Evolutionary conservation across 1,140 invertebrate genomes (phyloP).

Genomic region (Pseudomyrmex pallidus): DNA sequence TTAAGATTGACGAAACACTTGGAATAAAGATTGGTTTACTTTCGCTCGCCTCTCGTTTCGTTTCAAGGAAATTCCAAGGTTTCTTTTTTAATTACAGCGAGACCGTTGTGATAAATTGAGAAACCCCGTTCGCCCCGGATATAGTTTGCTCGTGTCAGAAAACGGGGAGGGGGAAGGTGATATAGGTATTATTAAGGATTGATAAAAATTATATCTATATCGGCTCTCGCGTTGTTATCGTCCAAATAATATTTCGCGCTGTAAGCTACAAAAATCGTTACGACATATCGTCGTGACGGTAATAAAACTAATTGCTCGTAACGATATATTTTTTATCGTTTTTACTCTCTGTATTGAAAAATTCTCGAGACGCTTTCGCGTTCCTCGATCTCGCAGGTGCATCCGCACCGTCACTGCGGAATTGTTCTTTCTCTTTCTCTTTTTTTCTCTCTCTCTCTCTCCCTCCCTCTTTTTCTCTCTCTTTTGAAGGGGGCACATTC

Average conservation of each 20-base stretch:
- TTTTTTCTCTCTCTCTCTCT: not conserved
- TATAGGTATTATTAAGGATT: not conserved
- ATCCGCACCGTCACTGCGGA: not conserved
- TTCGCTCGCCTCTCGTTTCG: not conserved
- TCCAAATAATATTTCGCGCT: not conserved
- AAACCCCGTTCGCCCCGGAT: not conserved
- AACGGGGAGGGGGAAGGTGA: not conserved
- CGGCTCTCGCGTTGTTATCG: not conserved
- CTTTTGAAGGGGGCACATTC: not conserved
- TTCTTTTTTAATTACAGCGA: not conserved
- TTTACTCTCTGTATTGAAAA: too few relatives aligned
- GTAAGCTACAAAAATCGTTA: not conserved
- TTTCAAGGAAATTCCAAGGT: conserved; percentile 3
- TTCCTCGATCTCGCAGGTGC: conserved; percentile 30
- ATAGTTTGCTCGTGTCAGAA: not conserved
- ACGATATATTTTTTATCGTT: too few relatives aligned
- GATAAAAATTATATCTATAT: conserved; percentile 26
- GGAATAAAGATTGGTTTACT: conserved; percentile 7
- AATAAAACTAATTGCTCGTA: too few relatives aligned
- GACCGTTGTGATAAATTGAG: conserved; percentile 13
- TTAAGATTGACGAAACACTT: not conserved
- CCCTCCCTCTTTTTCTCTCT: not conserved
- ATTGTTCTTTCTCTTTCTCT: conserved; percentile 11
- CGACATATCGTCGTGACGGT: too few relatives aligned
- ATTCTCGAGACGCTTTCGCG: not conserved